phyloP scores from a whole-genome alignment of 2,888 invertebrate genomes.

The Cephus spinipes region DNA sequence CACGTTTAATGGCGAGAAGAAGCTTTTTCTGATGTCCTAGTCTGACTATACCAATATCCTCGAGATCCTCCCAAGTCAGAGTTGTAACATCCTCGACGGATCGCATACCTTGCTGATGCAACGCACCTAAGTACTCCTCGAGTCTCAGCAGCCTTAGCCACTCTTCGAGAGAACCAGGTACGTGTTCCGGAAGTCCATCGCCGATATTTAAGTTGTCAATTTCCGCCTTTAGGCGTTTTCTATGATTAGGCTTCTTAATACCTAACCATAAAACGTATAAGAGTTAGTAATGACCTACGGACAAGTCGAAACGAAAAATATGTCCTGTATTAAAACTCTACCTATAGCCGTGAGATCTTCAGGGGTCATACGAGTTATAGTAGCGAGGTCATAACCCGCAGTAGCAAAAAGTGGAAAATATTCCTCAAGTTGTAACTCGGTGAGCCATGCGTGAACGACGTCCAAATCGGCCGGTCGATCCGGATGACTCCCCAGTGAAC shows the following conservation, averaged over 20 bases:
- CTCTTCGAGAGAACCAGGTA: conserved; percentile 93
- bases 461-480: conserved; percentile 79
- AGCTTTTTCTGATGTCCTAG: conserved; percentile 99
- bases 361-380: conserved; percentile 98
- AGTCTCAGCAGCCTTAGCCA: conserved; percentile 93
- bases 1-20: conserved; percentile 94
- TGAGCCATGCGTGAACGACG: conserved; percentile 94
- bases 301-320: not conserved
- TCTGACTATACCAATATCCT: conserved; percentile 94
- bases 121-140: conserved; percentile 91
- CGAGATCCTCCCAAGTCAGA: conserved; percentile 98
- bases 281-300: too few relatives aligned
- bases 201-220: conserved; percentile 94
- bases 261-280: conserved; percentile 37
- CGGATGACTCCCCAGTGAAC: conserved; percentile 67
- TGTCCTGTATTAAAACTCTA: conserved; percentile 25
- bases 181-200: conserved; percentile 94
- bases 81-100: conserved; percentile 95
- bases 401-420: conserved; percentile 93
- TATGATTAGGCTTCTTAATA: conserved; percentile 97
- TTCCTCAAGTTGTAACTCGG: conserved; percentile 94
- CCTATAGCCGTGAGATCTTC: conserved; percentile 91
- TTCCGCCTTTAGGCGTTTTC: conserved; percentile 95
- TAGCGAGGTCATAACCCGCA: conserved; percentile 97
- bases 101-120: conserved; percentile 93